These are phyloP conservation scores for Trachemys scripta DNA, from an alignment of 2,113 vertebrate genomes.

Conservation along the genomic window DNA sequence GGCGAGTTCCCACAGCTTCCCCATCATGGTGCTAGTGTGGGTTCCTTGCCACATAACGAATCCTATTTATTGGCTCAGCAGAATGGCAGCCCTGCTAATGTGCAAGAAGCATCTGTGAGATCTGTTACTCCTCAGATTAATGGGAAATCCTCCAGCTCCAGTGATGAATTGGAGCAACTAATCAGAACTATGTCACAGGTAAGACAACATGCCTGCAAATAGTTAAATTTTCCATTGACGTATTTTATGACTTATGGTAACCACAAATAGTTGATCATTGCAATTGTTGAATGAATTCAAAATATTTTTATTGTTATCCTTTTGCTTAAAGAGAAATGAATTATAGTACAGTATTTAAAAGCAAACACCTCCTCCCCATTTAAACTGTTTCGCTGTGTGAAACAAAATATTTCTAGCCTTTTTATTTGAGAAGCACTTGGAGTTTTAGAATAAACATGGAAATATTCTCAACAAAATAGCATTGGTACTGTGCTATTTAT, in stretches of 20 bases:
- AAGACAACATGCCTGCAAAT: conserved; percentile 34
- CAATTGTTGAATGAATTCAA: not conserved
- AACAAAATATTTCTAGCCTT: not conserved
- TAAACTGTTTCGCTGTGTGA: not conserved
- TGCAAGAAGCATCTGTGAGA: conserved; percentile 69
- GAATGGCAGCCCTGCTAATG: conserved; percentile 82
- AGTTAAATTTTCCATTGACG: not conserved
- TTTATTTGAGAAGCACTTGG: not conserved
- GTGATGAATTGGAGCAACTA: conserved; percentile 88
- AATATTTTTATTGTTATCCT: not conserved
- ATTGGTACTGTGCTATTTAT: not conserved
- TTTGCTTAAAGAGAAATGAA: not conserved
- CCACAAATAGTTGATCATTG: not conserved
- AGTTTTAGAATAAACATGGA: not conserved
- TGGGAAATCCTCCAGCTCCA: conserved; percentile 76
- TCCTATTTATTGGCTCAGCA: conserved; percentile 83
- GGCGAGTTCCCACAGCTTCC: conserved; percentile 73
- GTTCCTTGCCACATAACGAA: conserved; percentile 82
- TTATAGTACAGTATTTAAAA: not conserved
- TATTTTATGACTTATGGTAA: not conserved
- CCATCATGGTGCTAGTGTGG: conserved; percentile 42
- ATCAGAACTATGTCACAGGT: conserved; percentile 95
- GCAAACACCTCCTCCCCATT: not conserved
- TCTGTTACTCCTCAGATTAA: conserved; percentile 76
- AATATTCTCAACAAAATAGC: not conserved